Conservation (phyloP, 2,888 invertebrate genomes). For the Torymus aiolomorphi region DNA sequence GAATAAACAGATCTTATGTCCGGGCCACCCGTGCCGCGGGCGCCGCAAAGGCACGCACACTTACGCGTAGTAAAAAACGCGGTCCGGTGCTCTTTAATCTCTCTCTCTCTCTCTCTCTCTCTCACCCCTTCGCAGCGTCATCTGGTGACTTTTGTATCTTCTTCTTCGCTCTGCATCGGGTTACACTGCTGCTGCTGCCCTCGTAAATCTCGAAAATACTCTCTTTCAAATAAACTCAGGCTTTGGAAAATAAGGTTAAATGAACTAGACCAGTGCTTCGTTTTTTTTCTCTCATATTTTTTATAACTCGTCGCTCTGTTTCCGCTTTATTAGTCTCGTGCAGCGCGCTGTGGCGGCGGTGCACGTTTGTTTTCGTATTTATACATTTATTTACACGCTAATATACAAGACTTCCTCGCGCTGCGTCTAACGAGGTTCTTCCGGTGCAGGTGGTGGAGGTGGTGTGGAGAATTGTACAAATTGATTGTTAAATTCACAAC, state of each 20-base stretch:
- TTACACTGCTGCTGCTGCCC: conserved; percentile 3
- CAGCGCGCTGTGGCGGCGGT: neutral
- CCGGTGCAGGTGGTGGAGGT: too few relatives aligned
- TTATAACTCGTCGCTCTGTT: conserved; percentile 13
- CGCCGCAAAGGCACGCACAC: conserved; percentile 42
- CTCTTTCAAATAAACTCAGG: conserved; percentile 34
- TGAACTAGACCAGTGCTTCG: conserved; percentile 13
- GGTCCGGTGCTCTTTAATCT: conserved; percentile 39
- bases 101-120: conserved; percentile 24
- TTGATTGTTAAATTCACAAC: too few relatives aligned
- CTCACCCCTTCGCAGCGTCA: conserved; percentile 16
- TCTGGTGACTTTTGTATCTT: conserved; percentile 9
- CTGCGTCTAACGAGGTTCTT: conserved; percentile 7
- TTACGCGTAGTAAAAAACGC: neutral
- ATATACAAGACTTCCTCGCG: conserved; percentile 67
- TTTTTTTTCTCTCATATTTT: conserved; percentile 16
- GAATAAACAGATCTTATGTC: conserved; percentile 51
- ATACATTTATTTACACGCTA: conserved; percentile 75
- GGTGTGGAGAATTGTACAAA: too few relatives aligned
- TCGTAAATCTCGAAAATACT: conserved; percentile 42
- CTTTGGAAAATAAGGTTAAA: conserved; percentile 13
- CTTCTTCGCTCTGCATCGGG: neutral
- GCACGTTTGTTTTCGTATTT: conserved; percentile 60
- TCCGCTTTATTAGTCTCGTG: conserved; percentile 4
- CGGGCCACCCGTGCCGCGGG: conserved; percentile 47